Evolutionary conservation across 2,888 invertebrate genomes (phyloP), one percentile per base, ranked within the genome.

Genomic region (Amphipoea oculea): DNA sequence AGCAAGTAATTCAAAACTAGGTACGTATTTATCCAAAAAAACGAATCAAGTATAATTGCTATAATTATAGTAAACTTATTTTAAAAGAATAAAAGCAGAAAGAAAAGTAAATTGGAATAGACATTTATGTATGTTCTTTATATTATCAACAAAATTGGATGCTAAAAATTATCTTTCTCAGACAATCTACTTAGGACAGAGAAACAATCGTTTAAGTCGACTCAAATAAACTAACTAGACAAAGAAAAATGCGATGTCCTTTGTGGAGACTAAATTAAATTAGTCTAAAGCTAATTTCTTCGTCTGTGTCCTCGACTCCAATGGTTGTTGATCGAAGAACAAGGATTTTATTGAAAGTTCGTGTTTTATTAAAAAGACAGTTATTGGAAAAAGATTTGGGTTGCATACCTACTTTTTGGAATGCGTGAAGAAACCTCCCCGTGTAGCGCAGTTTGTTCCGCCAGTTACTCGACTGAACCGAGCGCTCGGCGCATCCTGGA

Each of bases 231-330:
- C 54, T 62, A 67, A 69, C 42, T 14, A 75, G 54, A 85, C 67
- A 63, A 73, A 88, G 71, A 68, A 80, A 79, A 78, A 86, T 72
- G 66, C 54, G 40, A 76, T 76, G 71, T 78, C 63, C 69, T 83
- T 81, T 78, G 78, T 54, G 42, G 20, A 23, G 40, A 67, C 67
- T 40, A 75, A 75, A 83, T 81, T 63, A 77, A 80, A 79, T 81
- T 69, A 73, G 63, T 63, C 54, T 63, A 42, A 79, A 84, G 57
- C 78, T 67, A 80, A 79, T 86, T 81, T 77, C 69, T 84, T 66
- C 63, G 84, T 80, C 76, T 76, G 51, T 62, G 81, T 86, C 67
- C 76, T 84, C 54, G 42, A 65, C 29, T 74, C 17, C 42, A 70
- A 78, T 68, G 68, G 54, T 65, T 74, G 63, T 81, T 75, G 63